phyloP scores from a whole-genome alignment of 2,888 invertebrate genomes.

The Seladonia tumulorum region DNA sequence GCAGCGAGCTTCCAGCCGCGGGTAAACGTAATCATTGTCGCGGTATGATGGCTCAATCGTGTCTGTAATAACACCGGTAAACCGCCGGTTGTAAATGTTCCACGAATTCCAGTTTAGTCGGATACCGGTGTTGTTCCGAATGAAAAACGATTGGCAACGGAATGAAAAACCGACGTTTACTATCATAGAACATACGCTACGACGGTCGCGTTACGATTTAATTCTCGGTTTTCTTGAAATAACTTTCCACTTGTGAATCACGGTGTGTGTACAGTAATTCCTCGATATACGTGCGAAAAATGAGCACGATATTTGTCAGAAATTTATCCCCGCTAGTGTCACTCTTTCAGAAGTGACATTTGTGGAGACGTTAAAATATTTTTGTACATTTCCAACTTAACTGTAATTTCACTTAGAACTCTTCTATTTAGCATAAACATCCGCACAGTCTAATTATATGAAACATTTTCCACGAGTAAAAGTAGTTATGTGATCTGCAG shows the following conservation, averaged over 20 bases:
- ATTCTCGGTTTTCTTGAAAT: background rate
- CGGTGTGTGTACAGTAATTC: too few relatives aligned
- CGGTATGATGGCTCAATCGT: constrained; percentile 46
- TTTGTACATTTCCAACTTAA: background rate
- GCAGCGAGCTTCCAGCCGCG: constrained; percentile 41
- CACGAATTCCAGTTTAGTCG: background rate
- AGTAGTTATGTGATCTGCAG: background rate
- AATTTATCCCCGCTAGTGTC: too few relatives aligned
- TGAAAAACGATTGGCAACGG: background rate
- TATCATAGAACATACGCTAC: background rate
- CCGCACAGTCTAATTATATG: background rate
- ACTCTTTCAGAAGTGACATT: too few relatives aligned
- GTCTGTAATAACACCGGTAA: constrained; percentile 22
- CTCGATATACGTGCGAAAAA: too few relatives aligned
- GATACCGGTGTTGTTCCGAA: background rate
- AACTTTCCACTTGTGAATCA: background rate
- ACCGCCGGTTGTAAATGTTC: constrained; percentile 26
- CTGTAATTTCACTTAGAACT: background rate
- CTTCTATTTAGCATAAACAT: constrained; percentile 6
- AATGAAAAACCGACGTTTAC: background rate
- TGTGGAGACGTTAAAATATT: too few relatives aligned
- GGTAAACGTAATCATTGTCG: constrained; percentile 54
- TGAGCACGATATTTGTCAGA: too few relatives aligned
- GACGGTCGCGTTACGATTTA: background rate
- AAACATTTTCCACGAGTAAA: background rate